Percentiles rank a stretch among this genome's conserved stretches.
Evolutionary conservation across 2,797 vertebrate genomes (phyloP).

Genomic region (Hybognathus amarus): DNA sequence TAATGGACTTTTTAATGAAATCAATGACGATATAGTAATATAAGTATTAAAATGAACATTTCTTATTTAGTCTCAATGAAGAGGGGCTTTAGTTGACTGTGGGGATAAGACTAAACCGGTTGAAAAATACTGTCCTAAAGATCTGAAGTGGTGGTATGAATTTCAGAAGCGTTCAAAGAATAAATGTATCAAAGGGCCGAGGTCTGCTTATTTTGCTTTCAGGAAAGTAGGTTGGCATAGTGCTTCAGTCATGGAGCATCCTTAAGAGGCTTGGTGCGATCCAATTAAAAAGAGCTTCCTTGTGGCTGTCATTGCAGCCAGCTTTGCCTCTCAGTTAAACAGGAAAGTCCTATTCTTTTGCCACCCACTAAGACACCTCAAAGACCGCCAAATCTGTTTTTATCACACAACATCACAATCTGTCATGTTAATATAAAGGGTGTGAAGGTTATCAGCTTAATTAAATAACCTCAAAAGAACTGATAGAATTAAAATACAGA

Average conservation of each 20-base stretch:
- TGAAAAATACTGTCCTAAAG: conserved; percentile 9
- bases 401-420: conserved; percentile 9
- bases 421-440: conserved; percentile 20
- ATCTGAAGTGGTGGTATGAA: conserved; percentile 25
- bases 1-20: not conserved
- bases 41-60: not conserved
- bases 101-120: not conserved
- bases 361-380: conserved; percentile 61
- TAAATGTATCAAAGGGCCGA: conserved; percentile 21
- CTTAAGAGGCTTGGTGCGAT: conserved; percentile 76
- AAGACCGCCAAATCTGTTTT: conserved; percentile 57
- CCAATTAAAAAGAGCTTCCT: conserved; percentile 75
- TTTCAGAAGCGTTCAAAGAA: conserved; percentile 35
- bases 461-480: conserved; percentile 41
- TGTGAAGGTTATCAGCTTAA: conserved; percentile 39
- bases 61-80: not conserved
- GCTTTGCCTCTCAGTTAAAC: conserved; percentile 53
- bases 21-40: not conserved
- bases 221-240: conserved; percentile 41
- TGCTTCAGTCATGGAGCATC: conserved; percentile 70
- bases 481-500: conserved; percentile 23
- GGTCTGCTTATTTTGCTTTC: conserved; percentile 32
- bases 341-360: conserved; percentile 32
- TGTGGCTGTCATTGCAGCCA: conserved; percentile 70
- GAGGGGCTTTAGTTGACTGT: not conserved